A percentile compares a stretch with the other conserved stretches of the same genome.
phyloP scores from a whole-genome alignment of 2,797 vertebrate species.

The Pangasius sanitwongsei region DNA sequence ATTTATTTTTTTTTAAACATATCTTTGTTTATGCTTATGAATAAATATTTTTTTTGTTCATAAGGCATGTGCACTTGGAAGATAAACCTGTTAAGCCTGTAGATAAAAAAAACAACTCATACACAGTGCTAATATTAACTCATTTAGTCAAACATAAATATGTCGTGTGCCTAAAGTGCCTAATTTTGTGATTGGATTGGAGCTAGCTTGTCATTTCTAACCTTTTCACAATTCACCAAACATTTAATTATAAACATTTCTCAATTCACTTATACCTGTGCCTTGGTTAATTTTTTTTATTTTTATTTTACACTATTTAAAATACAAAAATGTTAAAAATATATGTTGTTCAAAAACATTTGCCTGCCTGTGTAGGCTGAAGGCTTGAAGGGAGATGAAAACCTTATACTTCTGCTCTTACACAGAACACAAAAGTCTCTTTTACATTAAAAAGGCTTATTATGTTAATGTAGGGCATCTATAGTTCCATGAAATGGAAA shows the following conservation, averaged over 20 bases:
- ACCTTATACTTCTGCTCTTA: not conserved
- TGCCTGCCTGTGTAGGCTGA: too few species aligned
- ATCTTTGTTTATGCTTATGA: not conserved
- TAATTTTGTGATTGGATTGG: not conserved
- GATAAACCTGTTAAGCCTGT: not conserved
- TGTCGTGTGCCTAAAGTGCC: not conserved
- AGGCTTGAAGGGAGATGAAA: not conserved
- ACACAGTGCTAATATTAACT: not conserved
- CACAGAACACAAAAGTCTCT: not conserved
- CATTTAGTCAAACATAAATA: not conserved
- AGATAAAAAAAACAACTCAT: not conserved
- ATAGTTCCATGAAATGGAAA: not conserved
- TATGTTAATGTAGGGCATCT: not conserved
- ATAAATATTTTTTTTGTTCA: not conserved
- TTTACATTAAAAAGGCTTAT: constrained; percentile 5
- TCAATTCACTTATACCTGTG: not conserved
- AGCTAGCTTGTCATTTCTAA: not conserved
- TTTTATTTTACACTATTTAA: not conserved
- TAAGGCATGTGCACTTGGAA: not conserved
- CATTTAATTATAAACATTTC: not conserved
- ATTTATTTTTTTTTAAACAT: not conserved
- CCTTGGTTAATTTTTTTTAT: not conserved
- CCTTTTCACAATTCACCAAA: not conserved
- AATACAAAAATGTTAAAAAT: not conserved
- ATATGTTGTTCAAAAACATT: not conserved